Evolutionary conservation across 1,140 invertebrate species (phyloP), one percentile per base, ranked within the genome.

Genomic region (Drosophila kurseongensis): DNA sequence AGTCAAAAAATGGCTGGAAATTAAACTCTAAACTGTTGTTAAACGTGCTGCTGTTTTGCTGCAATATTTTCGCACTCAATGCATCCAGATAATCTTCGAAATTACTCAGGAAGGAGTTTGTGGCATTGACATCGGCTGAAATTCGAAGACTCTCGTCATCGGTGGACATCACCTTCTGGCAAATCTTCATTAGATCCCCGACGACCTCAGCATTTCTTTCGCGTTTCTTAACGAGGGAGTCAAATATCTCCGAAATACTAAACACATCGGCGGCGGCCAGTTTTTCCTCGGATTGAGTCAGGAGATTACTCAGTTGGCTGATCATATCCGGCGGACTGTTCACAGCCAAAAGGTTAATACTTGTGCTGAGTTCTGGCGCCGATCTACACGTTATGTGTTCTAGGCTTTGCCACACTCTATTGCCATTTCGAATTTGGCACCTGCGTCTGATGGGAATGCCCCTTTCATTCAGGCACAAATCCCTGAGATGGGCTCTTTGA

Each of bases 11-110:
- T 5, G 61, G 55, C 0, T 78, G 18, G 2, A 16, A 29, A 23
- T 80, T 61, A 9, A 91, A 67, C 7, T 16, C 35, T 5, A 14
- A 35, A 0, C 7, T 32, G 7, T 14, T 23, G 13, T 47, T 16
- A 18, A 12, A 27, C 18, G 0, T 14, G 5, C 5, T 18, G 2
- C 8, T 51, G 13, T 59, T 90, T 84, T 18, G 35, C 0, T 10
- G 59, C 36, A 91, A 71, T 0, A 83, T 35, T 18, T 85, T 42
- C 1, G 62, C 55, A 0, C 80, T 52, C 23, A 91, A 9, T 10
- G 57, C 62, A 57, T 92, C 73, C 59, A 92, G 71, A 18, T 84
- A 88, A 0, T 78, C 42, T 51, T 92, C 91, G 35, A 92, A 92
- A 13, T 69, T 78, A 5, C 69, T 71, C 1, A 92, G 47, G 6